Base-by-base conservation (phyloP, 2,888 invertebrate genomes). In the Diarsia dahlii region DNA sequence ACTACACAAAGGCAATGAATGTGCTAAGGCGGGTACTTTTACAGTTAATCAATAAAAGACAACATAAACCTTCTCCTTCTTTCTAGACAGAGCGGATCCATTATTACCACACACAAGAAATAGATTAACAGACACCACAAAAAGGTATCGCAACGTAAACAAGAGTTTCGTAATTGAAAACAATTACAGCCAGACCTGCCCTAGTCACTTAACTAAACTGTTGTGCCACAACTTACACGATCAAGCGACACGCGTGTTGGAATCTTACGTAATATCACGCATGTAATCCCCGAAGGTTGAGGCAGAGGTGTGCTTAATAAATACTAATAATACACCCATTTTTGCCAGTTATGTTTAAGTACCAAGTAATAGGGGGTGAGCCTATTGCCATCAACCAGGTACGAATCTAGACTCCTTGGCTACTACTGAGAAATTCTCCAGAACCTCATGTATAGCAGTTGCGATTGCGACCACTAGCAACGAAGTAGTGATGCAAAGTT, bases 161-260 rank as follows among this genome's bases (percentile, higher is more conserved):
- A 81, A 58, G 50, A 10, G 28, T 39, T 63, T 45, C 20, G 28
- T 83, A 72, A 83, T 83, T 76, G 62, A 76, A 73, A 79, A 73
- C 63, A 72, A 73, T 82, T 71, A 80, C 63, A 39, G 73, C 12
- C 75, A 84, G 18, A 69, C 20, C 75, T 74, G 23, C 71, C 81
- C 70, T 78, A 74, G 2, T 0, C 8, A 13, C 10, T 9, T 20
- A 18, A 50, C 66, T 18, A 28, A 56, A 76, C 70, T 34, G 45
- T n/a, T 63, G 23, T 45, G 45, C 63, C 63, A 63, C 45, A 1
- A 63, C 2, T 0, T 45, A 45, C 15, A 6, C 5, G n/a, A 0
- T n/a, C 20, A 5, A 39, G 20, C 39, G 62, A 62, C 39, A 60
- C 20, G 60, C 20, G 10, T n/a, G 62, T 62, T 62, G 12, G 2